Conservation (phyloP, 2,888 invertebrate genomes). For the Drosophila longiperda region DNA sequence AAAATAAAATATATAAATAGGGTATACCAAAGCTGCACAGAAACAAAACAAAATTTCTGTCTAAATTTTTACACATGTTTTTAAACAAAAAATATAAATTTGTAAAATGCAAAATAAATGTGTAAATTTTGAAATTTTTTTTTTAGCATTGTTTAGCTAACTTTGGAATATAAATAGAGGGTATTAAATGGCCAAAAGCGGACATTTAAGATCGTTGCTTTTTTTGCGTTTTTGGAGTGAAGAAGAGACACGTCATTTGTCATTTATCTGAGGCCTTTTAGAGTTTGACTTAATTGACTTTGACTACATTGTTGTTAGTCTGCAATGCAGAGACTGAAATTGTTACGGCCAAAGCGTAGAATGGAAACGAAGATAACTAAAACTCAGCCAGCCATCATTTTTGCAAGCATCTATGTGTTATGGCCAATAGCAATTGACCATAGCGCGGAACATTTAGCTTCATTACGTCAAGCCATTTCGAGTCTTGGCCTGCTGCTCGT, state of each 20-base stretch:
- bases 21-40: not conserved
- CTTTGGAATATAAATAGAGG: not conserved
- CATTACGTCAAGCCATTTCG: constrained; percentile 76
- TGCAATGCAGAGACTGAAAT: constrained; percentile 29
- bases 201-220: constrained; percentile 2
- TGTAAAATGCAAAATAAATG: not conserved
- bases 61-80: too few relatives aligned
- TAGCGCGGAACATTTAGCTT: constrained; percentile 78
- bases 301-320: constrained; percentile 40
- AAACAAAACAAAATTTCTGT: not conserved
- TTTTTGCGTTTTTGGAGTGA: constrained; percentile 45
- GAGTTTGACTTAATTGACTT: constrained; percentile 76
- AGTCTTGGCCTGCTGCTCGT: constrained; percentile 42
- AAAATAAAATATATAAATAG: not conserved
- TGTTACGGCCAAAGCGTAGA: constrained; percentile 39
- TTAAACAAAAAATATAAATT: not conserved
- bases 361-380: constrained; percentile 1
- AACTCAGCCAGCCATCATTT: constrained; percentile 42
- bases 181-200: constrained; percentile 4
- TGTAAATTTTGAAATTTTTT: not conserved
- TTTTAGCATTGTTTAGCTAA: not conserved
- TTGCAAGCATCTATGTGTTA: constrained; percentile 59
- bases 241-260: constrained; percentile 74
- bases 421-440: constrained; percentile 78
- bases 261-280: constrained; percentile 76